Evolutionary conservation across 2,888 invertebrate genomes (phyloP).

Genomic region (Cyrtodaria siliqua): DNA sequence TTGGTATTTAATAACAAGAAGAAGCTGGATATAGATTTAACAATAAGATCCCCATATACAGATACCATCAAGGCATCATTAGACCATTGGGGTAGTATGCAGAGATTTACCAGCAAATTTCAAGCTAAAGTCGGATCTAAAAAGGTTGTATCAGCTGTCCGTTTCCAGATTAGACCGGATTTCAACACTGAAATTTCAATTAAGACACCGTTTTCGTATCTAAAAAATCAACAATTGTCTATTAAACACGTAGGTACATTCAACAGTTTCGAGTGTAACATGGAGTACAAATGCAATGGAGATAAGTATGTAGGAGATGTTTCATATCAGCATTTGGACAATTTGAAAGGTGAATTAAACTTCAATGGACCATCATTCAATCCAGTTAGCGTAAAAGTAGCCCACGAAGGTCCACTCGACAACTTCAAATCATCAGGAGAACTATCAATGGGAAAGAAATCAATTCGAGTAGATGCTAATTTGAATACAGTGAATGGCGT

Average conservation of each 20-base stretch:
- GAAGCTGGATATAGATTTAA: slow-evolving; percentile 46
- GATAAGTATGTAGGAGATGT: slow-evolving; percentile 47
- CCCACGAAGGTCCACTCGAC: slow-evolving; percentile 26
- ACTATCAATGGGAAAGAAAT: slow-evolving; percentile 33
- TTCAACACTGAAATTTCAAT: slow-evolving; percentile 29
- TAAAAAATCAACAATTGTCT: slow-evolving; percentile 53
- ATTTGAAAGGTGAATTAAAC: slow-evolving; percentile 39
- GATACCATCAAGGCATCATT: slow-evolving; percentile 42
- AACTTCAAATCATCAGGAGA: slow-evolving; percentile 41
- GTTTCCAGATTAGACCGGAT: slow-evolving; percentile 41
- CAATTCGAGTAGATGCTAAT: slow-evolving; percentile 16
- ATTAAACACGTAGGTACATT: slow-evolving; percentile 38
- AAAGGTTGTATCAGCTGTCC: slow-evolving; percentile 16
- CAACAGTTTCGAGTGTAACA: slow-evolving; percentile 49
- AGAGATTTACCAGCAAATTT: slow-evolving; percentile 25
- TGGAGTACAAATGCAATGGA: slow-evolving; percentile 48
- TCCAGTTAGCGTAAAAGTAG: slow-evolving; percentile 27
- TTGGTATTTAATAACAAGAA: slow-evolving; percentile 17
- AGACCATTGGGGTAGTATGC: slow-evolving; percentile 44
- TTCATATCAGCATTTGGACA: slow-evolving; percentile 36
- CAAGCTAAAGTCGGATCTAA: slow-evolving; percentile 12
- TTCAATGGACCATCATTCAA: slow-evolving; percentile 40
- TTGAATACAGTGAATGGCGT: slow-evolving; percentile 34
- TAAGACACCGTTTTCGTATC: slow-evolving; percentile 32
- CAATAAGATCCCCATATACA: slow-evolving; percentile 40